Percentiles rank a stretch among this genome's conserved stretches.
phyloP scores from a whole-genome alignment of 2,797 vertebrate genomes.

The Masticophis lateralis region DNA sequence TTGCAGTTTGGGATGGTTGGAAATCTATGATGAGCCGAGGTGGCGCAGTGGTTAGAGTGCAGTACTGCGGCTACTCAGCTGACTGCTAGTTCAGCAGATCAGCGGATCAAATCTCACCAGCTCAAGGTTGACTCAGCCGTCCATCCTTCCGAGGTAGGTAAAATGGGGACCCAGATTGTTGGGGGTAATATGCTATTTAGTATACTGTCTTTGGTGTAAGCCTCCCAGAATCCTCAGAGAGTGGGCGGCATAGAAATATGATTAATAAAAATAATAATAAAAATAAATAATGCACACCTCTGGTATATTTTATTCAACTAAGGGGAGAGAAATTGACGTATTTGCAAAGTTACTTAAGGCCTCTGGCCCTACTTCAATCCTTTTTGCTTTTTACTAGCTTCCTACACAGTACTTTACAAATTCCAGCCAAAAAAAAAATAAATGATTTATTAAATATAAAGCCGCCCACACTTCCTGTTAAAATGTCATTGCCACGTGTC shows the following conservation, averaged over 20 bases:
- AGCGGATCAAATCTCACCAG: too few relatives aligned
- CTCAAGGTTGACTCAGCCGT: too few relatives aligned
- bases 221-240: too few relatives aligned
- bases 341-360: background rate
- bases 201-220: too few relatives aligned
- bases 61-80: too few relatives aligned
- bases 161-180: too few relatives aligned
- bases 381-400: background rate
- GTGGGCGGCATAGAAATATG: too few relatives aligned
- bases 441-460: background rate
- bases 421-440: background rate
- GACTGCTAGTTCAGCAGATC: too few relatives aligned
- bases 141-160: too few relatives aligned
- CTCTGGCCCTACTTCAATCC: background rate
- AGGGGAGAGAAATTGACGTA: background rate
- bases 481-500: background rate
- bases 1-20: background rate
- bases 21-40: background rate
- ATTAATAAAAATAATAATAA: too few relatives aligned
- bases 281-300: background rate
- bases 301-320: background rate
- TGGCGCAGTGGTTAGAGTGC: too few relatives aligned
- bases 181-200: too few relatives aligned
- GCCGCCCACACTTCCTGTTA: background rate
- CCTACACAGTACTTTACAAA: background rate